Evolutionary conservation across 2,888 invertebrate species (phyloP).

Genomic region (Penaeus monodon): DNA sequence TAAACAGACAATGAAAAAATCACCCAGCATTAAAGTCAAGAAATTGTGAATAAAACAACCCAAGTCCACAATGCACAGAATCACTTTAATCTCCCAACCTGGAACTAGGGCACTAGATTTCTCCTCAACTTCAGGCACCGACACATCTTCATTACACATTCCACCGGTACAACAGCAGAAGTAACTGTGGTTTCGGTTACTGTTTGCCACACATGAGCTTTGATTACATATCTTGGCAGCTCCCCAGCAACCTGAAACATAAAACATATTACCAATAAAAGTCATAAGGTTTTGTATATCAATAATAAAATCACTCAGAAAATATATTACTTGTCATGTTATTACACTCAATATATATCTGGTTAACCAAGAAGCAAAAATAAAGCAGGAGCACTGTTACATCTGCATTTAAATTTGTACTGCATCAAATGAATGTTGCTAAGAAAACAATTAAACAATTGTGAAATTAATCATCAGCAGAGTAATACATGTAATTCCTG

Average conservation of each 20-base stretch:
- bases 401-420: too few species aligned
- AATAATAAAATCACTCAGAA: background rate
- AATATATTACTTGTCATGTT: too few species aligned
- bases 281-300: background rate
- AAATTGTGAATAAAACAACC: too few species aligned
- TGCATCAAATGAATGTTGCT: too few species aligned
- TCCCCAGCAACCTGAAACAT: slow-evolving; percentile 48
- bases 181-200: slow-evolving; percentile 75
- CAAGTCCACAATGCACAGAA: too few species aligned
- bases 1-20: too few species aligned
- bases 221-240: slow-evolving; percentile 25
- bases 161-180: slow-evolving; percentile 88
- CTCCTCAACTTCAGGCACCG: background rate
- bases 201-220: slow-evolving; percentile 15
- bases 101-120: background rate
- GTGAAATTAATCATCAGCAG: too few species aligned
- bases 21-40: too few species aligned
- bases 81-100: too few species aligned
- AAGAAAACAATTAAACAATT: too few species aligned
- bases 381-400: background rate
- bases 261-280: background rate
- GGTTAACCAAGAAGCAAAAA: background rate
- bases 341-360: too few species aligned
- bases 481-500: too few species aligned
- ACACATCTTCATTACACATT: slow-evolving; percentile 82